phyloP scores from a whole-genome alignment of 2,888 invertebrate species.

The Nezara viridula region DNA sequence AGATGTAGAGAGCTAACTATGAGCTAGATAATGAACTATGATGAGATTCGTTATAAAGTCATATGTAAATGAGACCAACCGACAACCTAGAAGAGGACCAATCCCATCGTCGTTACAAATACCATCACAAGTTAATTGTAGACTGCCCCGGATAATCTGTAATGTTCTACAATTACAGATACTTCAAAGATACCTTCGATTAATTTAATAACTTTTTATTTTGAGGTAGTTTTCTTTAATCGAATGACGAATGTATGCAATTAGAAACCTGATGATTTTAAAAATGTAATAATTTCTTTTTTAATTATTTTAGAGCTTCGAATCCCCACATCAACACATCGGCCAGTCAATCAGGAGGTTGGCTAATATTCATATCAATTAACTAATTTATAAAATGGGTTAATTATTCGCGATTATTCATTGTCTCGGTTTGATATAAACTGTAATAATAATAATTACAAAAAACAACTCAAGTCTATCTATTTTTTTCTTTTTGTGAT shows the following conservation, averaged over 20 bases:
- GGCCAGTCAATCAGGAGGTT: too few species aligned
- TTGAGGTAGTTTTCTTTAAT: neutral
- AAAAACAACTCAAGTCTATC: too few species aligned
- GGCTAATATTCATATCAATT: too few species aligned
- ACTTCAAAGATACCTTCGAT: neutral
- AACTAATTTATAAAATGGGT: too few species aligned
- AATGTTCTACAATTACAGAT: slow-evolving; percentile 16
- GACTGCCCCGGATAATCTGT: neutral
- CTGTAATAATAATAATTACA: too few species aligned
- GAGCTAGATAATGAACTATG: slow-evolving; percentile 10
- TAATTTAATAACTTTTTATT: neutral
- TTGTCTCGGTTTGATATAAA: too few species aligned
- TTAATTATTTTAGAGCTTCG: neutral
- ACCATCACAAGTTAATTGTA: neutral
- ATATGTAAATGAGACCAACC: neutral
- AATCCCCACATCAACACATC: too few species aligned
- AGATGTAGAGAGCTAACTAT: neutral
- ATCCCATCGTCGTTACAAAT: neutral
- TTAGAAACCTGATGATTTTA: neutral
- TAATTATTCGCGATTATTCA: too few species aligned
- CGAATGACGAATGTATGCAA: neutral
- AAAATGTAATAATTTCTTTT: neutral
- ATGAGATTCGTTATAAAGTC: neutral
- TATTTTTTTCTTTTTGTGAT: too few species aligned
- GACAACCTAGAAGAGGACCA: neutral